Base-by-base conservation (phyloP, 1,140 invertebrate species). In the Heliothis virescens region DNA sequence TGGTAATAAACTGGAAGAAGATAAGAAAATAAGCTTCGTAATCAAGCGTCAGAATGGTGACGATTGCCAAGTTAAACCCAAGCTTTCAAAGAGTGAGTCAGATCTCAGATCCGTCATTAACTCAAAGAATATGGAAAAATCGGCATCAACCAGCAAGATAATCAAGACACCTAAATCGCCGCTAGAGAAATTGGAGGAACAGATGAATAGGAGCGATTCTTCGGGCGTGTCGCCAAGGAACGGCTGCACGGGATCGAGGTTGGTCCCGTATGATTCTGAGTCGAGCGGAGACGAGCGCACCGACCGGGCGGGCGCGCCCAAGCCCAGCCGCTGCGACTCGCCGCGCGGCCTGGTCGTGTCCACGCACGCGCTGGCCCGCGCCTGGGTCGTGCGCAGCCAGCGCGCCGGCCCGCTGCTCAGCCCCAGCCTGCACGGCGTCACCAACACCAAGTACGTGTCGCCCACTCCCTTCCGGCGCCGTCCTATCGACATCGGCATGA, bases 311-410 rank as follows among this genome's bases (percentile, higher is more conserved):
- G 50, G 78, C 82, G 16, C 81, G 16, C 82, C 89, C 2, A 91
- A 92, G 59, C 88, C 90, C 0, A 90, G 89, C 59, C 83, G 91
- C 7, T 89, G 91, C 65, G 81, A 85, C 13, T 86, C 87, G 10
- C 85, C 91, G 11, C 87, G 86, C 59, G 83, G 86, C 3, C 86
- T 91, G n/a, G 85, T 92, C 34, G 91, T 95, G 12, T 90, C 92
- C 13, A 95, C 95, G 21, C 21, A 26, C 21, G 21, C 21, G 0
- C 95, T 95, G 81, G 91, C 92, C 16, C 91, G 94, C 12, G 91
- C 94, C 5, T 95, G 95, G 95, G 95, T 94, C 29, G 95, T 95
- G 0, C 95, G 95, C 9, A 94, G 83, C 18, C 91, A 94, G 83
- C 91, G 91, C 12, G 90, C 86, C 80, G 92, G 88, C 5, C 90